Evolutionary conservation across 1,140 invertebrate species (phyloP).

Genomic region (Anastatus disparis): DNA sequence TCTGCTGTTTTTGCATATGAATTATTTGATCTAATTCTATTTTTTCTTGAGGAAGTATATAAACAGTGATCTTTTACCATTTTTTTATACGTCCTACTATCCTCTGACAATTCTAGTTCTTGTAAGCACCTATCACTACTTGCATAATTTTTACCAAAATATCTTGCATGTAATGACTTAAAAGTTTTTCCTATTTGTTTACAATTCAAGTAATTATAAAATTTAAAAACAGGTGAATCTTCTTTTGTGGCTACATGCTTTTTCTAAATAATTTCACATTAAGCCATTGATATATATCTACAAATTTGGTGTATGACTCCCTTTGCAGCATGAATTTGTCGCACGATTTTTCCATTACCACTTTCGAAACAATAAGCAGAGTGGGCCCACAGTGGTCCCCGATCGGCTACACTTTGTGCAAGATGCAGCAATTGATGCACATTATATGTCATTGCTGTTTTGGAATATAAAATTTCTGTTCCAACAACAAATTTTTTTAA

Average conservation of each 20-base stretch:
- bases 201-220: no score
- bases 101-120: not conserved
- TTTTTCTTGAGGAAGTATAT: not conserved
- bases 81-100: slow-evolving; percentile 25
- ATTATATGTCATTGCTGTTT: slow-evolving; percentile 37
- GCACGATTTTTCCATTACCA: slow-evolving; percentile 30
- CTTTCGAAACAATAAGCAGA: slow-evolving; percentile 37
- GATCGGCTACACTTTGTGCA: slow-evolving; percentile 31
- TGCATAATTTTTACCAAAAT: not conserved
- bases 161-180: no score
- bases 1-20: not conserved
- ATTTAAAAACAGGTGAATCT: no score
- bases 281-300: no score
- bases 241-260: no score
- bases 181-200: no score
- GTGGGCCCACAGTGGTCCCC: slow-evolving; percentile 40
- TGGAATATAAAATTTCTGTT: slow-evolving; percentile 21
- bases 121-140: not conserved
- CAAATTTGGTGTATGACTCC: slow-evolving; percentile 43
- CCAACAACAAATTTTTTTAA: slow-evolving; percentile 7
- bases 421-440: slow-evolving; percentile 39
- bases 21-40: slow-evolving; percentile 7
- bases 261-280: no score
- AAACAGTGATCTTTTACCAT: not conserved
- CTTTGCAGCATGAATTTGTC: slow-evolving; percentile 35